Evolutionary conservation across 1,140 invertebrate species (phyloP), one percentile per base, ranked within the genome.

Genomic region (Drosophila repleta): DNA sequence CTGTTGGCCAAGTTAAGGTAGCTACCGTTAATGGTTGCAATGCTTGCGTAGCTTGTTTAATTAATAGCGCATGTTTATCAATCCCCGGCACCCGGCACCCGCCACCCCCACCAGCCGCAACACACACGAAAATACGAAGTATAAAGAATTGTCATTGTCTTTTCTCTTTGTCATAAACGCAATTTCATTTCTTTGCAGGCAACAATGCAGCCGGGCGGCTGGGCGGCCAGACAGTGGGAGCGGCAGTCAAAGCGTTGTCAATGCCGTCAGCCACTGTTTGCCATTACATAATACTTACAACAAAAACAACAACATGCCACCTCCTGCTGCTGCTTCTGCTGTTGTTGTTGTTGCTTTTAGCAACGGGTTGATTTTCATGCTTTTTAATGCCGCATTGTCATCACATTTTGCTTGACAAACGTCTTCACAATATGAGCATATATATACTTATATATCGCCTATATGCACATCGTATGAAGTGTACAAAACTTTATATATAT

Each of bases 321-420:
- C 68, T 55, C 53, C 65, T 43, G 66, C 37, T 53, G 65, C 17
- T 58, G 66, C 37, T 53, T 58, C 17, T 58, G 29, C 61, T 39
- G 66, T 29, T 53, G 65, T 26, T 67, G 37, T 15, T 55, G 43
- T 55, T 64, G 62, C 35, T 51, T 20, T 49, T 55, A 45, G 57
- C 57, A 39, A 24, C 57, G 60, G 60, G 52, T 57, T 69, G 58
- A 57, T 68, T 83, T 82, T 79, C 68, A 83, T 79, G 78, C 67
- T 76, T 76, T 80, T 81, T 76, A 81, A 81, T 76, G 78, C 67
- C 71, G 83, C 79, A 78, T 87, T 87, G 82, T 88, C 82, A 87
- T 87, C 83, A 75, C 71, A 82, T 87, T 85, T 87, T 39, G 67
- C 53, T 46, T 32, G 24, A 49, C 58, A 49, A 61, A 26, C 24